A percentile compares a stretch with the other conserved stretches of the same genome.
phyloP scores from a whole-genome alignment of 1,140 invertebrate species.

The Caerostris extrusa region DNA sequence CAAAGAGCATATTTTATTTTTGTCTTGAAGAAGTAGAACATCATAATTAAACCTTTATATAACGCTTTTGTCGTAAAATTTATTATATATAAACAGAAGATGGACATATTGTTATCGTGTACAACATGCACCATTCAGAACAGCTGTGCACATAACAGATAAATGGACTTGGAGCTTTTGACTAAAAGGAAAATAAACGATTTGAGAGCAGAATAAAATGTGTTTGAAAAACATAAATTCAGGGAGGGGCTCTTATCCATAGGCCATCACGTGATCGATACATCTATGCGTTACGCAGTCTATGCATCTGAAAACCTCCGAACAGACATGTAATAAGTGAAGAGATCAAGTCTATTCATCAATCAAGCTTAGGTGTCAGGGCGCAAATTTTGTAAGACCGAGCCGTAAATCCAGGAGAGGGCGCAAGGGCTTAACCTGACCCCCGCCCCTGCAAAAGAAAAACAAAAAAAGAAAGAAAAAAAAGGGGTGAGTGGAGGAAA shows the following conservation, averaged over 20 bases:
- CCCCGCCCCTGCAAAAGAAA: background rate
- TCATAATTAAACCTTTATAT: too few species aligned
- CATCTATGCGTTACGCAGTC: background rate
- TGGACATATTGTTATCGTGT: too few species aligned
- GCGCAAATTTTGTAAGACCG: slow-evolving; percentile 61
- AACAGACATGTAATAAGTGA: slow-evolving; percentile 60
- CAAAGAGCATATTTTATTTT: too few species aligned
- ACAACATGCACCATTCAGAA: too few species aligned
- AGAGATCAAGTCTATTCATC: slow-evolving; percentile 66
- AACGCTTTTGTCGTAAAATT: too few species aligned
- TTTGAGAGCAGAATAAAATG: background rate
- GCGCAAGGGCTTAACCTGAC: slow-evolving; percentile 31
- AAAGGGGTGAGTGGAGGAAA: background rate
- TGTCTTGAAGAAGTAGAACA: too few species aligned
- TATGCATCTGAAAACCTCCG: slow-evolving; percentile 30
- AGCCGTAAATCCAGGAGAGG: slow-evolving; percentile 43
- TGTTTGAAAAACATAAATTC: background rate
- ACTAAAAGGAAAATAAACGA: background rate
- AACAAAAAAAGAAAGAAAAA: too few species aligned
- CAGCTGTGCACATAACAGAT: too few species aligned
- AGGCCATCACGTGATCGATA: background rate
- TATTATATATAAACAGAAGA: too few species aligned
- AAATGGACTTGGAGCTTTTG: too few species aligned
- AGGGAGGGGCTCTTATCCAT: background rate
- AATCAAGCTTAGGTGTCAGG: slow-evolving; percentile 67